A percentile compares a stretch with the other conserved stretches of the same genome.
These are phyloP conservation scores for Thunnus maccoyii DNA, from an alignment of 2,113 vertebrate species.

Conservation along the genomic window DNA sequence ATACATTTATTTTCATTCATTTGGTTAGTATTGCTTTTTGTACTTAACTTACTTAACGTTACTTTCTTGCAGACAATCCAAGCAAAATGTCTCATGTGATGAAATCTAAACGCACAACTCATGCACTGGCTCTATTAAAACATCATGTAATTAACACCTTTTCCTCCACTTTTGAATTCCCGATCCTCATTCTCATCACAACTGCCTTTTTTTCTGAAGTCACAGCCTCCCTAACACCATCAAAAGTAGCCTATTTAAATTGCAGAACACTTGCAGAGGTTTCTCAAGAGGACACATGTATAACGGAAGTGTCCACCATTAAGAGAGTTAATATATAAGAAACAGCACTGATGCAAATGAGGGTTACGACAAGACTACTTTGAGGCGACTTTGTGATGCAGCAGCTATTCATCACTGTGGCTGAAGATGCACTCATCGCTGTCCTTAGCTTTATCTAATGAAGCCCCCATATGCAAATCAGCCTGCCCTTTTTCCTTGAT, in stretches of 20 bases:
- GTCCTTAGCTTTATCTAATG: conserved; percentile 99
- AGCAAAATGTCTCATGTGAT: conserved; percentile 3
- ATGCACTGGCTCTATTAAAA: conserved; percentile 51
- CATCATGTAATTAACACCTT: conserved; percentile 64
- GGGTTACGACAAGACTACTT: conserved; percentile 94
- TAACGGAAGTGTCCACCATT: conserved; percentile 87
- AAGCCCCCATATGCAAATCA: conserved; percentile 99
- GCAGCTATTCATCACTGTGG: conserved; percentile 98
- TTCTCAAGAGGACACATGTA: conserved; percentile 82
- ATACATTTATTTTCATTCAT: no score
- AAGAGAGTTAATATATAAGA: conserved; percentile 85
- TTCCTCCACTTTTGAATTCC: conserved; percentile 50
- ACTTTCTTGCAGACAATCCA: background rate
- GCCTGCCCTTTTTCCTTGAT: conserved; percentile 93
- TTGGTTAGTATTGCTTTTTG: no score
- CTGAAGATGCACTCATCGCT: conserved; percentile 93
- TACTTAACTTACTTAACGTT: background rate
- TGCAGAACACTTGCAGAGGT: conserved; percentile 83
- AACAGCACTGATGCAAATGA: conserved; percentile 93
- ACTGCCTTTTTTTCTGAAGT: conserved; percentile 57
- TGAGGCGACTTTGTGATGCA: conserved; percentile 92
- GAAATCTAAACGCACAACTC: conserved; percentile 20
- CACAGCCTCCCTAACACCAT: conserved; percentile 78
- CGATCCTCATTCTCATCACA: conserved; percentile 45
- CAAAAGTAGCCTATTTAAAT: conserved; percentile 84